Base-by-base conservation (phyloP, 2,797 vertebrate genomes). In the Morus bassanus region DNA sequence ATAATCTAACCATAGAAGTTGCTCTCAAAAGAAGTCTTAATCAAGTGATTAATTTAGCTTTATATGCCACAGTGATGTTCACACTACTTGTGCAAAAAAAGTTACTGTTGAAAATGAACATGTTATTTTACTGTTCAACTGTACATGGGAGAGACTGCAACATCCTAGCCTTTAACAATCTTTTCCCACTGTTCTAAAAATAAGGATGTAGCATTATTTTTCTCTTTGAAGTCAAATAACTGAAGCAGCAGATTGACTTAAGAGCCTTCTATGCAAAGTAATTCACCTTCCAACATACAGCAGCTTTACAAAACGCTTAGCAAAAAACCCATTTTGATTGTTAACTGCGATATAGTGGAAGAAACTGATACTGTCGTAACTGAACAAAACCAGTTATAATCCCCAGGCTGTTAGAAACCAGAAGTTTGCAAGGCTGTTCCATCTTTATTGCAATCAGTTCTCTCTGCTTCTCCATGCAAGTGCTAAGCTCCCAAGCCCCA, bases 401-500 rank as follows among this genome's bases (percentile, higher is more conserved):
- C 25, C 7, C 18, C 27, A 50, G 46, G 31, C 46, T 73, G 50
- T 19, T 4, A 35, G 41, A 81, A 84, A 86, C 7, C 48, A 54
- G 9, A 68, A 57, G 45, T 68, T 28, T 69, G 57, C 24, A 54
- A 35, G 27, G 57, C 41, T 79, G 53, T 35, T 45, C 51, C n/a
- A 35, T 9, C 60, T 35, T 53, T 28, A 54, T 31, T 41, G 33
- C 56, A 57, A 9, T 28, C 59, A 65, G 18, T 27, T 79, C 61
- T 39, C 53, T 67, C 18, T 33, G 54, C 69, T 74, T 23, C 13
- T 23, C 33, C 30, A 14, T 15, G n/a, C 15, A 72, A 89, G 22
- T 0, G 7, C 18, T 18, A 22, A 57, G 2, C 30, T 50, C 46
- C 31, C 0, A 2, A 76, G 56, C 12, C 11, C 27, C n/a, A 39